Evolutionary conservation across 2,113 vertebrate genomes (phyloP), one percentile per base, ranked within the genome.

Genomic region (Tonatia bakeri): DNA sequence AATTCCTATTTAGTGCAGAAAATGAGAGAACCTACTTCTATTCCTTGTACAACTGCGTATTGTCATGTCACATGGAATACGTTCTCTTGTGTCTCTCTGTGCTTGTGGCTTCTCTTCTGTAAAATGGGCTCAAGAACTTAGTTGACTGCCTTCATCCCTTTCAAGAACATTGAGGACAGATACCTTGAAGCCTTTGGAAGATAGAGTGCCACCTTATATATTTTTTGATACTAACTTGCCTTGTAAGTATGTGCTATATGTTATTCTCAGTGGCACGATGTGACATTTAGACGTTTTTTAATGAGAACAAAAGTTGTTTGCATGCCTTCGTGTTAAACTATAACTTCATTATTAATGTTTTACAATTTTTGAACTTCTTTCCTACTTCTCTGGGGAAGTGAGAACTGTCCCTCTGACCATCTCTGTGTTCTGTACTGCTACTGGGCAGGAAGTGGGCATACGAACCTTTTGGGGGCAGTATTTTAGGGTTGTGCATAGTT

Each of bases 211-310:
- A 65, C 73, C 70, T 97, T 97, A 65, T 95, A 33, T 96, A 85
- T 73, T 97, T 97, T 95, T 96, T 96, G 59, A 59, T 96, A 84
- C 88, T 97, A 96, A 95, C 90, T 91, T 97, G 70, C 77, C 88
- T 96, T 96, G 95, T 98, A 95, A 96, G 94, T 97, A 94, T 96
- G 84, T 93, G 79, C 77, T 91, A 17, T 89, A 36, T 89, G 61
- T 96, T 79, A 65, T 95, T 67, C 50, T 59, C 64, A 91, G 88
- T 87, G 83, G 54, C 0, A 11, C 1, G 0, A 13, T 91, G 94
- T 97, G 94, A 87, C 56, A 26, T 86, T 88, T 96, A 94, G 82
- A 96, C 45, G 38, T 65, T 94, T 64, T 64, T 83, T 87, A 31
- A 82, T 87, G 95, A 87, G 79, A 93, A 61, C 47, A 88, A 47